Evolutionary conservation across 2,888 invertebrate species (phyloP).

Genomic region (Abrostola triplasia): DNA sequence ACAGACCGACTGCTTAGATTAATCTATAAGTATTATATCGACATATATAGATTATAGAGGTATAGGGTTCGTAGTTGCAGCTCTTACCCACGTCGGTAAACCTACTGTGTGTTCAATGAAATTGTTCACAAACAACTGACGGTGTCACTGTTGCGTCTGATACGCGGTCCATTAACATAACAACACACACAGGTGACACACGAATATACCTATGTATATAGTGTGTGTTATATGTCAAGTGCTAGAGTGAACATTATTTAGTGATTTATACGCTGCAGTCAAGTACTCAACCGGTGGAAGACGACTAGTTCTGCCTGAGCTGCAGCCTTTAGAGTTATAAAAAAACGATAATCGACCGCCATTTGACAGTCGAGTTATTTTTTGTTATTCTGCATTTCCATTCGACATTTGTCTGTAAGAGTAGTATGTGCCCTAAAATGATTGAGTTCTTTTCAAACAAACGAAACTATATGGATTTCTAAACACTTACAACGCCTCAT

Average conservation of each 20-base stretch:
- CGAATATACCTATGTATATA: slow-evolving; percentile 9
- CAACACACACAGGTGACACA: slow-evolving; percentile 46
- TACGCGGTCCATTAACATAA: slow-evolving; percentile 55
- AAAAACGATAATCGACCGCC: too few relatives aligned
- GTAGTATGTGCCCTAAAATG: too few relatives aligned
- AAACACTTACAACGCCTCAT: too few relatives aligned
- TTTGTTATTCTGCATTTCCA: too few relatives aligned
- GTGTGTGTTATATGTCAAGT: neutral
- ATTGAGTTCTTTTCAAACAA: too few relatives aligned
- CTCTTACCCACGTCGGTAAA: slow-evolving; percentile 12
- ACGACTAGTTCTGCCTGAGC: too few relatives aligned
- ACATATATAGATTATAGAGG: slow-evolving; percentile 14
- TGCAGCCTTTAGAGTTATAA: too few relatives aligned
- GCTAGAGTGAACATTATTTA: neutral
- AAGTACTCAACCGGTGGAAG: too few relatives aligned
- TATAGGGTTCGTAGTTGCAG: slow-evolving; percentile 17
- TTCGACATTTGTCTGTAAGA: too few relatives aligned
- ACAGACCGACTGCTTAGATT: too few relatives aligned
- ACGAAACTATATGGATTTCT: too few relatives aligned
- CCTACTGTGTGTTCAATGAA: slow-evolving; percentile 50
- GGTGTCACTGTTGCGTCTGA: slow-evolving; percentile 46
- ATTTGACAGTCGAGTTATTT: too few relatives aligned
- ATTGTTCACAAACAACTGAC: slow-evolving; percentile 56
- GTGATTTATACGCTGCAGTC: neutral
- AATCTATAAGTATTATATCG: slow-evolving; percentile 18